Base-by-base conservation (phyloP, 2,113 vertebrate genomes). In the Microtus pennsylvanicus region DNA sequence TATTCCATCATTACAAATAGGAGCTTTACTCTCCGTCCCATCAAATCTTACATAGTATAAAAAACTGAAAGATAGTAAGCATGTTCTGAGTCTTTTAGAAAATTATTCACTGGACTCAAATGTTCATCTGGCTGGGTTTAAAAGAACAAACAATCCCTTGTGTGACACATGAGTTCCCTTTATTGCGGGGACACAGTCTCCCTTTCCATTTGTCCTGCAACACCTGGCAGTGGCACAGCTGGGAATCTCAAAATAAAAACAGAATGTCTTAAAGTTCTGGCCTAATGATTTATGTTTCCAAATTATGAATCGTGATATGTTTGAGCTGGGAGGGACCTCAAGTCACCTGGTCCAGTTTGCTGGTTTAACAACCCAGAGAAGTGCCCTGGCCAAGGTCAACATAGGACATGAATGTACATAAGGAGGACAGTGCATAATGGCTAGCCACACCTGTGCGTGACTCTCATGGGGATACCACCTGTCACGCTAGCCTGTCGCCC, bases 231-330 rank as follows among this genome's bases (percentile, higher is more conserved):
- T 55, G 14, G 33, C 9, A 42, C 52, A 63, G 30, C 7, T 5
- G 1, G 9, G 8, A 65, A 22, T 38, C 92, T 76, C 94, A 52
- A 72, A 17, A n/a, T 9, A 12, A 58, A 77, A 52, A 5, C 12
- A 35, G 67, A 86, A 47, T 22, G 55, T 26, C 63, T 77, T 22
- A 35, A 24, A 45, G 75, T 38, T 58, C 67, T n/a, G 24, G n/a
- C 28, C 65, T 90, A 58, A 81, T 30, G 47, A 70, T 76, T 87
- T 74, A 38, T 21, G 52, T 87, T 42, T 87, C 67, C 63, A 52
- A 96, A 61, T 96, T 77, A 92, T 82, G 88, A 77, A 33, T 35
- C 11, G 52, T 74, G 76, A 92, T 28, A 10, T 70, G 21, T 72
- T 61, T 30, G 94, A 87, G 80, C 42, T 70, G 85, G 92, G 85